Evolutionary conservation across 2,797 vertebrate genomes (phyloP).

Genomic region (Peromyscus melanophrys): DNA sequence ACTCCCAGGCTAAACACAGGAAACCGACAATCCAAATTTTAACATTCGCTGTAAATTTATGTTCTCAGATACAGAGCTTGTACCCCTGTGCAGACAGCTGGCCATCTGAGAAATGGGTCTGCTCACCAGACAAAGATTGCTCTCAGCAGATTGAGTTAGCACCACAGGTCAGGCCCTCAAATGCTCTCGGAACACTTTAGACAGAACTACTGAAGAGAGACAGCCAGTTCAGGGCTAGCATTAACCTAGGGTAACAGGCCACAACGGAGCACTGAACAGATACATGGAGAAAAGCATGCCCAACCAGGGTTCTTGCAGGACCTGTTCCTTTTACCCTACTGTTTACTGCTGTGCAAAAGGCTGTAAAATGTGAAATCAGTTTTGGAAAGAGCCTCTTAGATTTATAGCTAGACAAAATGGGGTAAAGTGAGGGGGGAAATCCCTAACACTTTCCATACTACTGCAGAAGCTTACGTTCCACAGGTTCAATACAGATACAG

Average conservation of each 20-base stretch:
- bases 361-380: background rate
- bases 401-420: background rate
- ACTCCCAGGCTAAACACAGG: background rate
- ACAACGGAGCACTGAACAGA: background rate
- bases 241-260: background rate
- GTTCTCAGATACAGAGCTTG: background rate
- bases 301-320: fast-evolving
- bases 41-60: background rate
- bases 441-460: background rate
- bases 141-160: background rate
- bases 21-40: background rate
- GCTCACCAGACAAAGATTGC: too few species aligned
- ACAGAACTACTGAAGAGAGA: background rate
- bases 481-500: background rate
- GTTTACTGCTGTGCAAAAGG: background rate
- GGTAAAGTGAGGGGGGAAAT: background rate
- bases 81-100: background rate
- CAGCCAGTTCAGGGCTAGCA: background rate
- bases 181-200: background rate
- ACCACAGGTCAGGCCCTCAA: background rate
- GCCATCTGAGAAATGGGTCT: background rate
- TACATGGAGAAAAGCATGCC: background rate
- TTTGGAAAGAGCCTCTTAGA: constrained; percentile 5
- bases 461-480: background rate
- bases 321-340: background rate